phyloP scores from a whole-genome alignment of 2,797 vertebrate genomes.

The Sebastiscus albofasciatus region DNA sequence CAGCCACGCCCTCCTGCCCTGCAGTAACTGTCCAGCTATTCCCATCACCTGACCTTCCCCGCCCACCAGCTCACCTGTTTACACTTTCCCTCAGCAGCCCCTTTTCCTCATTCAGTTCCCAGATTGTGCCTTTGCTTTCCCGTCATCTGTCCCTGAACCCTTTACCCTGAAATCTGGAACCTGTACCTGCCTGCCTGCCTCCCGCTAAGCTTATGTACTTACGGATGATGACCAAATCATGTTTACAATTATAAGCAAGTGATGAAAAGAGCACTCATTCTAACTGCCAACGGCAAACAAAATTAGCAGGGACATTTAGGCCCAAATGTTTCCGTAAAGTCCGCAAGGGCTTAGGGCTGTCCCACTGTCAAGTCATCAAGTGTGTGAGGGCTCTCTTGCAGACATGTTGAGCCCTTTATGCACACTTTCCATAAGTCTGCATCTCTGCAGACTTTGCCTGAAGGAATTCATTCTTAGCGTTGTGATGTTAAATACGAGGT shows the following conservation, averaged over 20 bases:
- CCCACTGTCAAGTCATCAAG: neutral
- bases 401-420: neutral
- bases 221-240: neutral
- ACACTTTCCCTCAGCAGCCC: neutral
- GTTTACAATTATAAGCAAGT: neutral
- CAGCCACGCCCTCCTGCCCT: neutral
- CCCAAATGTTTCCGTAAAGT: neutral
- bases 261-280: conserved; percentile 18
- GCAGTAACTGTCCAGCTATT: neutral
- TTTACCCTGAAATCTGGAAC: neutral
- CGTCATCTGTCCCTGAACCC: neutral
- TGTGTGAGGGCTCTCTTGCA: neutral
- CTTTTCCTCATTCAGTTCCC: neutral
- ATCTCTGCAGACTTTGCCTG: neutral
- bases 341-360: neutral
- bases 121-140: neutral
- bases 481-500: neutral
- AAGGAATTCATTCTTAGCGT: neutral
- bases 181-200: neutral
- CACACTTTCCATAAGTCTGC: neutral
- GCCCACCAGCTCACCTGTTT: neutral
- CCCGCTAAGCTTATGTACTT: no score
- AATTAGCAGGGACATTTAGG: conserved; percentile 33
- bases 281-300: conserved; percentile 32
- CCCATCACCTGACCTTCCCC: neutral